Base-by-base conservation (phyloP, 2,888 invertebrate species). In the Gasteruption jaculator region DNA sequence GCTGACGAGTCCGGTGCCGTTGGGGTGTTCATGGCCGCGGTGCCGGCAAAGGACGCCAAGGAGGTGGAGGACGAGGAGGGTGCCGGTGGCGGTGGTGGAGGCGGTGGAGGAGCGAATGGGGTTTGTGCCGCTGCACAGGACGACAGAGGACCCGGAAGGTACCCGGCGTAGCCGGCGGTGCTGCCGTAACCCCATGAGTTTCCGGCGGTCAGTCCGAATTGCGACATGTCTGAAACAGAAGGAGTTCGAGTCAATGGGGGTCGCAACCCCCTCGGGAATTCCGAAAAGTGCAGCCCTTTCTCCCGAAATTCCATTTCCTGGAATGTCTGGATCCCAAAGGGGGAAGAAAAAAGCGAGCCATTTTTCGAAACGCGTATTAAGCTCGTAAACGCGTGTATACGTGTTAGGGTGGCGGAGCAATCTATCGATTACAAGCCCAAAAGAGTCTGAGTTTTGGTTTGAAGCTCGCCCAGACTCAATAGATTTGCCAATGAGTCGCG, bases 171-270 rank as follows among this genome's bases (percentile, higher is more conserved):
- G 10, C 88, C 89, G 42, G 86, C 85, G 19, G 90, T 85, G 31
- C 88, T 82, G 27, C 90, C 84, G 68, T 90, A 90, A 50, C 91
- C 89, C 91, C 91, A 91, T 8, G 88, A 85, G 71, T 91, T 90
- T 58, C 86, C 83, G 59, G 86, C 84, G 69, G 87, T 85, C 65
- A 88, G 73, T 30, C 88, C 86, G 66, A 90, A 89, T 71, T 88
- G 88, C 54, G 87, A 82, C 87, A 90, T 88, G 72, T 89, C 88
- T 89, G 74, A 19, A 12, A 25, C 34, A 41, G n/a, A 11, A 18
- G 22, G 20, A 32, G 11, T n/a, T n/a, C n/a, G n/a, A n/a, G n/a
- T n/a, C n/a, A n/a, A n/a, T n/a, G n/a, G n/a, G n/a, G n/a, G n/a
- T n/a, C n/a, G n/a, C n/a, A n/a, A n/a, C n/a, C n/a, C n/a, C n/a